Conservation (phyloP, 1,140 invertebrate genomes). For the Bombus cullumanus region DNA sequence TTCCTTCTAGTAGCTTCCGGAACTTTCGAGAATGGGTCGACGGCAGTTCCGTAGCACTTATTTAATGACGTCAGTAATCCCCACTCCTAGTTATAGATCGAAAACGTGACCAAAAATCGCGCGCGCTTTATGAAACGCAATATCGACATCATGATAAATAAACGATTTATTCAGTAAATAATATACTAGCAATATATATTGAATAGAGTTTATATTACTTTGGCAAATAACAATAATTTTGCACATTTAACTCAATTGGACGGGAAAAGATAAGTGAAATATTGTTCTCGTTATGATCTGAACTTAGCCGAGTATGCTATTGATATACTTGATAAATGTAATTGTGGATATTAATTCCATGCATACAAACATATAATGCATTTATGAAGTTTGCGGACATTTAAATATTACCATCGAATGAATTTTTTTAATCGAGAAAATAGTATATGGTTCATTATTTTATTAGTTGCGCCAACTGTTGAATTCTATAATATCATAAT, state of each 20-base stretch:
- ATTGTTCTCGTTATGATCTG: background rate
- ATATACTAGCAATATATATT: background rate
- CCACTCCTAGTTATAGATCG: conserved; percentile 26
- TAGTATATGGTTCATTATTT: background rate
- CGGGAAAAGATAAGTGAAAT: background rate
- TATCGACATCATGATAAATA: background rate
- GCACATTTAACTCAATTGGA: background rate
- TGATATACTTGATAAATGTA: background rate
- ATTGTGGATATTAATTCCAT: background rate
- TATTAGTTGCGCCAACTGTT: background rate
- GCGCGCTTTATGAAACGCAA: conserved; percentile 35
- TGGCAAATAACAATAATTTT: background rate
- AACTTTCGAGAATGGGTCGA: conserved; percentile 79
- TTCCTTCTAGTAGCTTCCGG: conserved; percentile 77
- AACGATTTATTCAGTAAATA: background rate
- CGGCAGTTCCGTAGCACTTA: conserved; percentile 58
- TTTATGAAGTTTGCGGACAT: background rate
- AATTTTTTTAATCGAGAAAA: background rate
- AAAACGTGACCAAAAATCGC: background rate
- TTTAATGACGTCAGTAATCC: conserved; percentile 57
- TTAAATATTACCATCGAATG: background rate
- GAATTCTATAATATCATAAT: background rate
- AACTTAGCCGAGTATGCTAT: conserved; percentile 10
- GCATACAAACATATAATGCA: background rate
- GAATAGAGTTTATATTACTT: background rate